Base-by-base conservation (phyloP, 1,140 invertebrate species). In the Bombus picipes region DNA sequence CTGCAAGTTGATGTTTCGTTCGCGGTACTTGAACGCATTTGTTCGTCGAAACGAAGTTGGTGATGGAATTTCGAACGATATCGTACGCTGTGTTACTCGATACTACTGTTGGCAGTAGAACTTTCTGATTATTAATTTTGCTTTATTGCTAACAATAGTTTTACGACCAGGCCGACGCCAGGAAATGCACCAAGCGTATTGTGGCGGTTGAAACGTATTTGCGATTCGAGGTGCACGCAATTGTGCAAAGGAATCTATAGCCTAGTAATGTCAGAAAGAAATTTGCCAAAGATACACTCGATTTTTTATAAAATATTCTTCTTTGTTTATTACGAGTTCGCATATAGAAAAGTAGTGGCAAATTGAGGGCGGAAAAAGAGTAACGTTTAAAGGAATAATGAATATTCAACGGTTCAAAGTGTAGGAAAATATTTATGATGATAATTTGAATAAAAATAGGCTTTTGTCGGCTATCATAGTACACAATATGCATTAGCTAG, bases 91-190 rank as follows among this genome's bases (percentile, higher is more conserved):
- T 22, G 72, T 34, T 57, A 76, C 32, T 76, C 74, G 47, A 76
- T 57, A 41, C 28, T 41, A 5, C 28, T 28, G 37, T 18, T 8
- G 34, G 37, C 62, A 28, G n/a, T 41, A 18, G 18, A 41, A 78
- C 13, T 77, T 77, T 62, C 28, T 41, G 18, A 12, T 78, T 66
- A 66, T 78, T 78, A 65, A 78, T 78, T 78, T 78, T 65, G 25
- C 57, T 43, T 78, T 62, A 41, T 77, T 32, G n/a, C 13, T 25
- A 78, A 41, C 37, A 2, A 15, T 5, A 25, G 28, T 62, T 77
- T 62, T 41, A 59, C 57, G 57, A 77, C 28, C 47, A 8, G 47
- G 18, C 18, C 10, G 57, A 41, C 13, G 37, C 28, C 6, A 28
- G 53, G 28, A 77, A 62, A 39, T 18, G 25, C 0, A 59, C 15